phyloP scores from a whole-genome alignment of 2,888 invertebrate species.

The Parnassius mnemosyne region DNA sequence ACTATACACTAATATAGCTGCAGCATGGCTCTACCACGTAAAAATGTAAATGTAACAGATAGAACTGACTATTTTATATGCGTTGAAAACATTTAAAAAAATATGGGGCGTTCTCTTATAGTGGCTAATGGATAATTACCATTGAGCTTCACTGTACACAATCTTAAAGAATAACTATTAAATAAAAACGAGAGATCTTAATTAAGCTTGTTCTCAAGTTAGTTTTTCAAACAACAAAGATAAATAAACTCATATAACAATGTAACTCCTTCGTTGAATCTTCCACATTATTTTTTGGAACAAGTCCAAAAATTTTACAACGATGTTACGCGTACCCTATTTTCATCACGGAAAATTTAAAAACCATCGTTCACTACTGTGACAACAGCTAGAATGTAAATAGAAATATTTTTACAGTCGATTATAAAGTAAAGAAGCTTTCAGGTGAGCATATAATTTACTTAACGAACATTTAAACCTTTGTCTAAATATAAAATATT shows the following conservation, averaged over 20 bases:
- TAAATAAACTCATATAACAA: slow-evolving; percentile 24
- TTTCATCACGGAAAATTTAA: slow-evolving; percentile 78
- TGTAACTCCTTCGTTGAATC: slow-evolving; percentile 61
- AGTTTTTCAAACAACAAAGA: slow-evolving; percentile 4
- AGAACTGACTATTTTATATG: too few relatives aligned
- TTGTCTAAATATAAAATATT: too few relatives aligned
- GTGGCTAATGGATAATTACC: too few relatives aligned
- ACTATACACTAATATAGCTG: too few relatives aligned
- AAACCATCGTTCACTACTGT: slow-evolving; percentile 77
- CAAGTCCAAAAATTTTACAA: slow-evolving; percentile 71
- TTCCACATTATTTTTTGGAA: slow-evolving; percentile 74
- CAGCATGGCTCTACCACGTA: too few relatives aligned
- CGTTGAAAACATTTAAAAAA: too few relatives aligned
- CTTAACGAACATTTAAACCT: neutral
- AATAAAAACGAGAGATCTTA: too few relatives aligned
- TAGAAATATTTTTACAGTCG: slow-evolving; percentile 75
- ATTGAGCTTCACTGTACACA: too few relatives aligned
- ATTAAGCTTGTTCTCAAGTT: too few relatives aligned
- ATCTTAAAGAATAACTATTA: too few relatives aligned
- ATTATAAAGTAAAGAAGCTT: slow-evolving; percentile 56
- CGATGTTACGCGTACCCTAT: slow-evolving; percentile 77
- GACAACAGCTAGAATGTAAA: slow-evolving; percentile 76
- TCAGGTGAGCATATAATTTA: slow-evolving; percentile 28
- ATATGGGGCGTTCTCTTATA: too few relatives aligned
- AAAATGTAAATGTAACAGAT: too few relatives aligned